Base-by-base conservation (phyloP, 2,797 vertebrate species). In the Heterohyrax brucei region DNA sequence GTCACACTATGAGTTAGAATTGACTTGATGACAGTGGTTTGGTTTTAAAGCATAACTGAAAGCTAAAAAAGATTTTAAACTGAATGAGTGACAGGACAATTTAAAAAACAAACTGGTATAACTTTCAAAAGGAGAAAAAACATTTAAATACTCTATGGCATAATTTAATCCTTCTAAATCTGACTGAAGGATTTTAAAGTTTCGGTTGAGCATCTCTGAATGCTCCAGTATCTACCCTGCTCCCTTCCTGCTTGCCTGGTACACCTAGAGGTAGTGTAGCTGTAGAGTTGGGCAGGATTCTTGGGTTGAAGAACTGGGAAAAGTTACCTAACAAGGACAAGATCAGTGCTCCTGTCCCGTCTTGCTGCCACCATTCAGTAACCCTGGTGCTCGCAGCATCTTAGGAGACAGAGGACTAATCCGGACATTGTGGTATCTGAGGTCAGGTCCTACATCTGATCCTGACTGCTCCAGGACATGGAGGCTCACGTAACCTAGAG, bases 11-110 rank as follows among this genome's bases (percentile, higher is more conserved):
- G 39, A 39, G 39, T 39, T 39, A 39, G 39, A 39, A 39, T 39
- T 39, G 39, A 39, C 39, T 39, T 3, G 3, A 39, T 39, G 39
- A 3, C 39, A 39, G 39, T 39, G 39, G 39, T 39, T 39, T 39
- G 39, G 39, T 39, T 91, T 64, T 53, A 33, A 48, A 87, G 90
- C 59, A 80, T 78, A 95, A 95, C 21, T 81, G 80, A 96, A 96
- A 93, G 44, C 68, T 86, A n/a, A 91, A 97, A 77, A 90, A 89
- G 2, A 19, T 87, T 96, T 90, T 92, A 61, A 91, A 94, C 2
- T 78, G 44, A 97, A 81, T 87, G 70, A 96, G 48, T 75, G 62
- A 95, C 56, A 82, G 19, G 22, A 10, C 46, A 95, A 93, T 81
- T 81, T 62, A 26, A 93, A 93, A 94, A 77, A 68, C 18, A 91